Base-by-base conservation (phyloP, 1,140 invertebrate genomes). In the Leptinotarsa texana region DNA sequence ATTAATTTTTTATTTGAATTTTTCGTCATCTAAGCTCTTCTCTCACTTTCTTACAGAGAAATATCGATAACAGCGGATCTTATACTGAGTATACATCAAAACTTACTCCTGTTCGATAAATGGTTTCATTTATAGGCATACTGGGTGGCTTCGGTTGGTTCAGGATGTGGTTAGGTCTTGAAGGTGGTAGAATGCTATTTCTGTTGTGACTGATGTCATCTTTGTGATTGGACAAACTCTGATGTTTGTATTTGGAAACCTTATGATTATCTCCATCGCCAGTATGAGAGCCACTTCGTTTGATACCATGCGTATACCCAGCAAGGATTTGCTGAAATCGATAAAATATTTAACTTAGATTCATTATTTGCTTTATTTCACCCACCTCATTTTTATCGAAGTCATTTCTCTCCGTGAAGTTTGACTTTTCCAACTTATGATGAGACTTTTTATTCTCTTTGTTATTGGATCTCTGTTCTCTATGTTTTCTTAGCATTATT, bases 401-500 rank as follows among this genome's bases (percentile, higher is more conserved):
- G 21, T 47, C 74, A n/a, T 13, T 62, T 61, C 74, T 81, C 22
- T 78, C 77, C 15, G 33, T 18, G 72, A 51, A 49, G 33, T 78
- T 65, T 69, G 18, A 22, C 47, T 79, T 81, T 18, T 80, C 77
- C 74, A 69, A 83, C 83, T 77, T 86, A 49, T 75, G 74, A 33
- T 82, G 76, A 62, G 69, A 74, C 8, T 82, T 85, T 74, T 87
- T 86, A 66, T 74, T 86, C 79, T 87, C 77, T 75, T 88, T 89
- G 15, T 87, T 88, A 63, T 84, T 88, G 2, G 85, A 88, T 18
- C 90, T 84, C n/a, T 89, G 85, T 76, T 92, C 89, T 6, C 89
- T 87, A 80, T 93, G 91, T 69, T 90, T 90, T 78, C 92, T 91
- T 13, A 93, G 86, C 89, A 94, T 91, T 4, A 89, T 86, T 80